Evolutionary conservation across 2,113 vertebrate genomes (phyloP), one percentile per base, ranked within the genome.

Genomic region (Colius striatus): DNA sequence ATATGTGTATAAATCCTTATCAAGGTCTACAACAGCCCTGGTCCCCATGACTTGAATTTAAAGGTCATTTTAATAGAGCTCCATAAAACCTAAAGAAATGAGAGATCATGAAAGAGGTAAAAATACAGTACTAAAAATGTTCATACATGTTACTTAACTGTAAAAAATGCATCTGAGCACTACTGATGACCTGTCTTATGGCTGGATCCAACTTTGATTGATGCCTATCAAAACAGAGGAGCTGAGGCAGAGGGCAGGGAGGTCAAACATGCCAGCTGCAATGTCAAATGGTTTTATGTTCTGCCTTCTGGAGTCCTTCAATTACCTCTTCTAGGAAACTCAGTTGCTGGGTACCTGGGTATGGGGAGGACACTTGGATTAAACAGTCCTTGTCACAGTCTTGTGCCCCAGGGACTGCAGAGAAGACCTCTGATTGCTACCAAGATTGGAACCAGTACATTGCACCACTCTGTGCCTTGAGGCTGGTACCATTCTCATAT

Each of bases 1-100:
- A 48, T 5, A 17, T 1, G 2, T 90, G 76, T 79, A 76, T n/a
- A 87, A 93, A 85, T 85, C 47, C 38, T 79, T 87, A 82, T 36
- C 23, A 76, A 82, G 41, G n/a, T 68, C 71, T 87, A 10, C 21
- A 91, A 53, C 41, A 87, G 7, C 16, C 14, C 5, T 34, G 5
- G 2, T 68, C 74, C 57, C 50, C 23, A 55, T 53, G 73, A 60
- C 38, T 71, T 29, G 25, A 63, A 29, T 65, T 82, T 55, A 89
- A 91, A 87, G 53, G 36, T 8, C 29, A n/a, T 85, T 94, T 92
- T 93, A 79, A 79, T 85, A 84, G 77, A 87, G 22, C 10, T 74
- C 16, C 13, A 32, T 34, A 78, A 84, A 78, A 48, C 12, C 13
- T 34, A 68, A 29, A 23, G 62, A 89, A 25, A 86, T 41, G 77